Base-by-base conservation (phyloP, 2,797 vertebrate species). In the Oreortyx pictus region DNA sequence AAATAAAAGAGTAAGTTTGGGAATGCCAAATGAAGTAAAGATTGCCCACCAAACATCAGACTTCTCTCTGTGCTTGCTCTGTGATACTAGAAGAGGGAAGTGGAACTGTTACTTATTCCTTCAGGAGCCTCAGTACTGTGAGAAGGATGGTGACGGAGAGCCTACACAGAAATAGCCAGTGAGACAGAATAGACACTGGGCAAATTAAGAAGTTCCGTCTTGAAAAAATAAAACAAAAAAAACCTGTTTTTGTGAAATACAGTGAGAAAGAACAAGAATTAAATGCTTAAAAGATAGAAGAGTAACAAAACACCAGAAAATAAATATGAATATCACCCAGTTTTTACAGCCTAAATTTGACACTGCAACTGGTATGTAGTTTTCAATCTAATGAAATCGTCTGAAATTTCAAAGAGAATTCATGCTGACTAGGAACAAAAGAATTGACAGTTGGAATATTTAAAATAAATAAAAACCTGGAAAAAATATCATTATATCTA, bases 401-500 rank as follows among this genome's bases (percentile, higher is more conserved):
- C n/a, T 60, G 22, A 64, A 50, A 82, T 77, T 94, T 80, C 31
- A 59, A 84, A 46, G 7, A 43, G 3, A 66, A 76, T 50, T 89
- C 11, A 46, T 16, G 3, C 1, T 56, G 14, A 64, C 4, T 37
- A 80, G 44, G 22, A 83, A 65, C 2, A 59, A 56, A 91, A 44
- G 57, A 33, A 11, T 6, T 8, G 68, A 57, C 61, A 24, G 1
- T 25, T 29, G 29, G 6, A 80, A 76, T 71, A 56, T 6, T 7
- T 27, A 27, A 56, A n/a, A 56, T 24, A 79, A 79, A 60, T 2
- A 35, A 65, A 75, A 44, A 44, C 41, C 9, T 49, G 35, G 35
- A 73, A 90, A 88, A 74, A 35, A 22, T 59, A 12, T 11, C 0
- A 5, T 4, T 56, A 35, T 6, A 50, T 49, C 13, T 15, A 33